phyloP scores from a whole-genome alignment of 2,113 vertebrate genomes.

The Vimba vimba region DNA sequence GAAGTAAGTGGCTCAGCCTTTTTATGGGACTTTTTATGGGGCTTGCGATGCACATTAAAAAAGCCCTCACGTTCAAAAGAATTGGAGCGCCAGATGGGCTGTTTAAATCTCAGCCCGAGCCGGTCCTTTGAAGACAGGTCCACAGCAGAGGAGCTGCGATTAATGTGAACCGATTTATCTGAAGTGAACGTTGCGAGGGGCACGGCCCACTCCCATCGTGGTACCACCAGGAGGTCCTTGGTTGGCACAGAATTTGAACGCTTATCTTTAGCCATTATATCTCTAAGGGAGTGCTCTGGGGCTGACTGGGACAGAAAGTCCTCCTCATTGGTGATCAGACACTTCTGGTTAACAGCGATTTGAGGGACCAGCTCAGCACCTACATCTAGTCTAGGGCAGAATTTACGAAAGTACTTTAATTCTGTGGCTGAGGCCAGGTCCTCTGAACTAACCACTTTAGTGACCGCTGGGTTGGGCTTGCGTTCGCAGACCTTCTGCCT shows the following conservation, averaged over 20 bases:
- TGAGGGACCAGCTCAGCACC: conserved; percentile 43
- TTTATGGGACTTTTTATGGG: not conserved
- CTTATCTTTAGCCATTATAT: not conserved
- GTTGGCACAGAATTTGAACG: conserved; percentile 21
- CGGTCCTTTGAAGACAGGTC: conserved; percentile 30
- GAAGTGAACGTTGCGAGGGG: fast-evolving
- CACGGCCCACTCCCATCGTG: fast-evolving
- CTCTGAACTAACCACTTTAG: conserved; percentile 65
- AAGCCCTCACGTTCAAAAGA: not conserved
- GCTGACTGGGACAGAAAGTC: conserved; percentile 54
- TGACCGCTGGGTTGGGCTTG: conserved; percentile 55
- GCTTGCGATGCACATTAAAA: fast-evolving
- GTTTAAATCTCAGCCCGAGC: not conserved
- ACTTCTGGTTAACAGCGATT: conserved; percentile 33
- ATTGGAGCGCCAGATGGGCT: not conserved
- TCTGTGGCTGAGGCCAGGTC: not conserved
- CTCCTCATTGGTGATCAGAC: not conserved
- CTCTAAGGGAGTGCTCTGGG: not conserved
- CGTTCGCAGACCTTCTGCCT: conserved; percentile 62
- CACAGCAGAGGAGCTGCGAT: not conserved
- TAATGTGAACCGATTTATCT: fast-evolving
- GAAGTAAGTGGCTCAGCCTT: not conserved
- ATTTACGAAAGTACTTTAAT: conserved; percentile 50
- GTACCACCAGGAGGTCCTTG: conserved; percentile 20
- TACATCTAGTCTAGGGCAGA: conserved; percentile 65